Base-by-base conservation (phyloP, 2,888 invertebrate genomes). In the Sinopyrophorus schimmeli region DNA sequence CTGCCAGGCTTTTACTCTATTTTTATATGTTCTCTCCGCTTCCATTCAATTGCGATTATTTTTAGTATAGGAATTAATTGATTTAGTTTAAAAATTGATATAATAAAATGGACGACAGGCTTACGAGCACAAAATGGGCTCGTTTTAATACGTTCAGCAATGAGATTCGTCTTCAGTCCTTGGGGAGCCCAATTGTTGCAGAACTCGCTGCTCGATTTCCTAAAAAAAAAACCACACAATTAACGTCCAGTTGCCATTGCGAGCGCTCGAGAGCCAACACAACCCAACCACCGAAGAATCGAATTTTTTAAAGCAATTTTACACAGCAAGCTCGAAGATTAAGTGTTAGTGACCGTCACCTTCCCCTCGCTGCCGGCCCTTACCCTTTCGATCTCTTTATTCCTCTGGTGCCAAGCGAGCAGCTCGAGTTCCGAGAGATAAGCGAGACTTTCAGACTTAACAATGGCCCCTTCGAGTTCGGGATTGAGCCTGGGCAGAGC, bases 311-410 rank as follows among this genome's bases (percentile, higher is more conserved):
- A n/a, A n/a, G n/a, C n/a, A 37, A 26, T 43, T 34, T 41, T 9
- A 6, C n/a, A n/a, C n/a, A n/a, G n/a, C n/a, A n/a, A n/a, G n/a
- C n/a, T n/a, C 6, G 34, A 7, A 18, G 12, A n/a, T 34, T 14
- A 17, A 7, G 27, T 16, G 17, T 42, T 40, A 34, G 41, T 38
- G 16, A 48, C 57, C 59, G 58, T 43, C 60, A 60, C 59, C 57
- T 56, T 53, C 46, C 46, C 43, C 31, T 47, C 40, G 16, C 16
- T n/a, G n/a, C n/a, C n/a, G n/a, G n/a, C 39, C 68, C 76, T 76
- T 77, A 77, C 77, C 76, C 76, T 72, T 60, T 76, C 74, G 43
- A 76, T 71, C 43, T 75, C 72, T 65, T 74, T 74, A 65, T 74
- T 76, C 56, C 75, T 66, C 62, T 75, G 73, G 59, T 76, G 76